Conservation (phyloP, 2,113 vertebrate species). For the Peromyscus leucopus region DNA sequence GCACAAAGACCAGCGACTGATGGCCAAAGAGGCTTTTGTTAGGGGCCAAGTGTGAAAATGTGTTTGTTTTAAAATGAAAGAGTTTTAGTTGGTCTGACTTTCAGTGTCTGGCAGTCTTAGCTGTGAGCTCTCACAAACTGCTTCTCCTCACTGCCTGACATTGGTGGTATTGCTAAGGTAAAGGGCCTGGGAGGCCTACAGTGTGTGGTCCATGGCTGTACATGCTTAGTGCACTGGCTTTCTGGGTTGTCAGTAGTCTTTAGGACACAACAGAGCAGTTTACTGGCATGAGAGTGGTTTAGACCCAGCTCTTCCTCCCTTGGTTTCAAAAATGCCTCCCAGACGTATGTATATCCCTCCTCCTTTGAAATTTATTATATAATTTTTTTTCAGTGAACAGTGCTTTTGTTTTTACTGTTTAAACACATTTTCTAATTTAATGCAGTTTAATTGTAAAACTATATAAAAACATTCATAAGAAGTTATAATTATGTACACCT, state of each 20-base stretch:
- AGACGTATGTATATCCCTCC: neutral
- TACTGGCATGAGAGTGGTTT: neutral
- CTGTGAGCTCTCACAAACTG: neutral
- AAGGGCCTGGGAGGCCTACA: neutral
- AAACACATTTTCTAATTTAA: slow-evolving; percentile 57
- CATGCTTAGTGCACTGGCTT: neutral
- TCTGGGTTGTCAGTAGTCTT: neutral
- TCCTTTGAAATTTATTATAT: slow-evolving; percentile 14
- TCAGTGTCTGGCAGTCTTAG: neutral
- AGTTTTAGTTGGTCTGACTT: slow-evolving; percentile 2
- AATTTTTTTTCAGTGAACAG: neutral
- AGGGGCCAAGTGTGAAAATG: neutral
- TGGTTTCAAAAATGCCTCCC: slow-evolving; percentile 43
- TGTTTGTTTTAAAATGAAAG: slow-evolving; percentile 37
- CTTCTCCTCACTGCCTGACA: neutral
- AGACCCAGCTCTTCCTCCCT: slow-evolving; percentile 12
- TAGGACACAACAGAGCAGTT: neutral
- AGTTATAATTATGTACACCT: slow-evolving; percentile 45
- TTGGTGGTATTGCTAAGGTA: neutral
- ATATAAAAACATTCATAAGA: neutral
- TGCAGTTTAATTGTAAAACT: slow-evolving; percentile 31
- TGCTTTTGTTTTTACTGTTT: slow-evolving; percentile 38
- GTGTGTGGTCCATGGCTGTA: neutral
- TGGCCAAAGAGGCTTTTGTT: neutral
- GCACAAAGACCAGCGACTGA: neutral